Evolutionary conservation across 35 echinoderm and acorn worm genomes (phyloP).

Genomic region (Holothuria glaberrima): DNA sequence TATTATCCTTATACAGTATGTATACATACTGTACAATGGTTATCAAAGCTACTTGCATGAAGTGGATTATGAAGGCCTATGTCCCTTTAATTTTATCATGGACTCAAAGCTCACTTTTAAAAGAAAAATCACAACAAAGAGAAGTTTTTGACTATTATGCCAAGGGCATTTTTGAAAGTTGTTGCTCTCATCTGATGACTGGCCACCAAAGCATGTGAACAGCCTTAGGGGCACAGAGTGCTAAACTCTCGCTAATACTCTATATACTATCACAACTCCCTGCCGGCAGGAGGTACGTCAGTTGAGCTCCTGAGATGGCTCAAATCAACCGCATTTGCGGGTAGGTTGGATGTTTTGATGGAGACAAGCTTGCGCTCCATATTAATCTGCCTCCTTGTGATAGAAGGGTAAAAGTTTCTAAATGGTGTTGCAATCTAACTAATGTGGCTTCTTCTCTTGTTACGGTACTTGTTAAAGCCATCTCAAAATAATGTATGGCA

Average conservation of each 20-base stretch:
- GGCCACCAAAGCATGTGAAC: conserved; percentile 47
- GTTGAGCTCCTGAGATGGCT: conserved; percentile 1
- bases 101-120: neutral
- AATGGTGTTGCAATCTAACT: too few relatives aligned
- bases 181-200: conserved; percentile 50
- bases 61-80: neutral
- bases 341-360: conserved; percentile 31
- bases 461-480: too few relatives aligned
- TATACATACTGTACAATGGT: too few relatives aligned
- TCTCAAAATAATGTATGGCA: too few relatives aligned
- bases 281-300: conserved; percentile 21
- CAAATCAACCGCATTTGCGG: conserved; percentile 6
- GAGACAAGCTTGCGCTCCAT: conserved; percentile 1
- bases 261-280: neutral
- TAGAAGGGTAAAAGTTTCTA: too few relatives aligned
- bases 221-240: conserved; percentile 1
- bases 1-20: too few relatives aligned
- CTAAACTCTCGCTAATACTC: conserved; percentile 10
- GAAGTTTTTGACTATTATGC: conserved; percentile 9
- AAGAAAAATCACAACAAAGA: conserved; percentile 43
- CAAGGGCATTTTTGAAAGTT: conserved; percentile 26
- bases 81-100: neutral
- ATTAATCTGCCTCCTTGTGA: too few relatives aligned
- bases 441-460: too few relatives aligned
- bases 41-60: neutral